Conservation (phyloP, 1,140 invertebrate species). For the Drosophila lowei region DNA sequence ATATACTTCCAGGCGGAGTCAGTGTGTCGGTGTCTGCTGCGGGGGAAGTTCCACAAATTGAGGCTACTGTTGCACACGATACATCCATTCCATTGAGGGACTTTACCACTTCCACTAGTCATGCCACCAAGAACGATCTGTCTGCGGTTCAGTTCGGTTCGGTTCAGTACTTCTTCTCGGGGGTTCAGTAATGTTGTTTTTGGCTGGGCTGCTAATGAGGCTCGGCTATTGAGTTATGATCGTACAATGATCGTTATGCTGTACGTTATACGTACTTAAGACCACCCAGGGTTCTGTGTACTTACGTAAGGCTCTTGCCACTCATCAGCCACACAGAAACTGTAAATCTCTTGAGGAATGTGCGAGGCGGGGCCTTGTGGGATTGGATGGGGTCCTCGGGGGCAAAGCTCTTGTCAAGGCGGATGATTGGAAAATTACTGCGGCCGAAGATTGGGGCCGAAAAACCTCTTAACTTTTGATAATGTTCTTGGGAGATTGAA, state of each 20-base stretch:
- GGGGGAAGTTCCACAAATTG: slow-evolving; percentile 56
- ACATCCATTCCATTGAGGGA: slow-evolving; percentile 22
- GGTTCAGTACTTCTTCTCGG: not conserved
- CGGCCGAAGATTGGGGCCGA: slow-evolving; percentile 2
- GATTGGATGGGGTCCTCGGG: not conserved
- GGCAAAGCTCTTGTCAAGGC: slow-evolving; percentile 31
- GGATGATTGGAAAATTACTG: slow-evolving; percentile 30
- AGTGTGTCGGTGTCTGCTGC: slow-evolving; percentile 27
- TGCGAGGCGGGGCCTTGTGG: slow-evolving; percentile 7
- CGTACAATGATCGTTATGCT: slow-evolving; percentile 40
- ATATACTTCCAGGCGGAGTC: slow-evolving; percentile 27
- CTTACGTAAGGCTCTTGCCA: slow-evolving; percentile 38
- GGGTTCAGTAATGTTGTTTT: slow-evolving; percentile 12
- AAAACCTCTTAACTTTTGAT: slow-evolving; percentile 12
- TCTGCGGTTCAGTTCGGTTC: slow-evolving; percentile 22
- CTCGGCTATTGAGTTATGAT: slow-evolving; percentile 70
- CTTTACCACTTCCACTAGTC: slow-evolving; percentile 18
- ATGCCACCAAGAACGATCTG: slow-evolving; percentile 14
- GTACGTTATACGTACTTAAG: slow-evolving; percentile 43
- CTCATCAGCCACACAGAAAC: slow-evolving; percentile 39
- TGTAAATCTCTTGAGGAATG: slow-evolving; percentile 32
- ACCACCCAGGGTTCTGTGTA: slow-evolving; percentile 30
- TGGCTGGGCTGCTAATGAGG: slow-evolving; percentile 64
- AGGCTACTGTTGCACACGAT: slow-evolving; percentile 68
- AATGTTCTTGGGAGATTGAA: not conserved